phyloP scores from a whole-genome alignment of 2,888 invertebrate species.

The Cheilosia variabilis region DNA sequence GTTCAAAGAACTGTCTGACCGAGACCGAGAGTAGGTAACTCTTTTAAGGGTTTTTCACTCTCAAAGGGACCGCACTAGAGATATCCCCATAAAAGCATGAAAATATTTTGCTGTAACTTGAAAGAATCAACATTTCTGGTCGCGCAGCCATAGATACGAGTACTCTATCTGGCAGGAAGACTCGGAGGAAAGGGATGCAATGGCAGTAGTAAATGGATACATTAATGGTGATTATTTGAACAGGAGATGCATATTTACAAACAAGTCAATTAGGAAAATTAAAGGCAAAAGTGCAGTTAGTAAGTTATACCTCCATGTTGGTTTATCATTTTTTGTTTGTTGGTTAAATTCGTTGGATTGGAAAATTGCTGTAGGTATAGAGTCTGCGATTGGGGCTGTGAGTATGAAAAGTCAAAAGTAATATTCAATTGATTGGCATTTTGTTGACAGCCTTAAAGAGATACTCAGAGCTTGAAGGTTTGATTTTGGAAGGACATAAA shows the following conservation, averaged over 20 bases:
- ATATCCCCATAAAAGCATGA: slow-evolving; percentile 55
- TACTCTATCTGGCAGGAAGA: slow-evolving; percentile 3
- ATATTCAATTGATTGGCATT: neutral
- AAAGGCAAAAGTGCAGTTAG: slow-evolving; percentile 59
- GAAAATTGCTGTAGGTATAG: too few relatives aligned
- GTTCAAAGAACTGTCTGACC: slow-evolving; percentile 75
- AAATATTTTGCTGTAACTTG: slow-evolving; percentile 67
- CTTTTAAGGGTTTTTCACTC: slow-evolving; percentile 64
- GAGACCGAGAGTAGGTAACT: slow-evolving; percentile 73
- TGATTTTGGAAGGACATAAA: too few relatives aligned
- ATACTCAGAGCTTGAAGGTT: too few relatives aligned
- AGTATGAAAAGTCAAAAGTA: too few relatives aligned
- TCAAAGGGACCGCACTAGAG: slow-evolving; percentile 72
- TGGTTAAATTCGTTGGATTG: neutral
- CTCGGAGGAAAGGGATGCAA: slow-evolving; percentile 38
- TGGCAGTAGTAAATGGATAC: slow-evolving; percentile 66
- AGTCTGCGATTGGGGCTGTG: neutral
- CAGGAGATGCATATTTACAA: slow-evolving; percentile 73
- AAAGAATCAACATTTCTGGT: slow-evolving; percentile 62
- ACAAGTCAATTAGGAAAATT: slow-evolving; percentile 75
- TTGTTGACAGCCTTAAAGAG: too few relatives aligned
- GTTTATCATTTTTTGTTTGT: neutral
- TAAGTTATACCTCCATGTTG: slow-evolving; percentile 19
- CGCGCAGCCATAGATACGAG: slow-evolving; percentile 34
- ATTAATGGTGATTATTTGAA: slow-evolving; percentile 75